Evolutionary conservation across 2,888 invertebrate species (phyloP), one percentile per base, ranked within the genome.

Genomic region (Lordiphosa fenestrarum): DNA sequence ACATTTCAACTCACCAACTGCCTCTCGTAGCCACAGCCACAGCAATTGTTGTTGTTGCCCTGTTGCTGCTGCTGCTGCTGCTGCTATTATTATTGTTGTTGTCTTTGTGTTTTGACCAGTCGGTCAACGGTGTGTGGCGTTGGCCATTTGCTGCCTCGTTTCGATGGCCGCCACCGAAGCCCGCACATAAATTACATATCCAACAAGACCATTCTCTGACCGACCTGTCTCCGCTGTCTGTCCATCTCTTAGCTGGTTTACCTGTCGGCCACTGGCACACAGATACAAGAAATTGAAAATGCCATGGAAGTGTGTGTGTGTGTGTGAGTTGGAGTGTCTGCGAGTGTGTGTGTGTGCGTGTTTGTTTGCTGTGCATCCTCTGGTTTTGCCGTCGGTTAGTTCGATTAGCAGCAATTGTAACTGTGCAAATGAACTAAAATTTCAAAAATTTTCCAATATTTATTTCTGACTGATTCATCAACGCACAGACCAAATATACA

Each of bases 61-160:
- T 33, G 13, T 19, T 37, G 23, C 23, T 47, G 46, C 13, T 46
- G 36, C 13, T 46, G 36, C 6, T 51, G 41, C 33, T 54, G 42
- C 19, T 61, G 44, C 35, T 41, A 40, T 30, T 63, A 9, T 10
- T 51, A 36, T 25, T 42, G 25, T 42, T 23, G 25, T n/a, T 50
- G 48, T 48, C 48, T 56, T 51, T 57, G 70, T 77, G 71, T 78
- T 76, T 73, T 81, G 81, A 77, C 81, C 77, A 77, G 77, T 81
- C 71, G 81, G 71, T 76, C 76, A 64, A 40, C 48, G 59, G 40
- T 54, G 56, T 51, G 38, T 50, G 59, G 54, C 39, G 23, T n/a
- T 44, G 64, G 68, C 59, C 65, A 51, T 60, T 53, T 30, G 38
- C 51, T 57, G 55, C 48, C 49, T 49, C 62, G 63, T 63, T 69